Conservation (phyloP, 2,797 vertebrate species). For the Bucorvus abyssinicus region DNA sequence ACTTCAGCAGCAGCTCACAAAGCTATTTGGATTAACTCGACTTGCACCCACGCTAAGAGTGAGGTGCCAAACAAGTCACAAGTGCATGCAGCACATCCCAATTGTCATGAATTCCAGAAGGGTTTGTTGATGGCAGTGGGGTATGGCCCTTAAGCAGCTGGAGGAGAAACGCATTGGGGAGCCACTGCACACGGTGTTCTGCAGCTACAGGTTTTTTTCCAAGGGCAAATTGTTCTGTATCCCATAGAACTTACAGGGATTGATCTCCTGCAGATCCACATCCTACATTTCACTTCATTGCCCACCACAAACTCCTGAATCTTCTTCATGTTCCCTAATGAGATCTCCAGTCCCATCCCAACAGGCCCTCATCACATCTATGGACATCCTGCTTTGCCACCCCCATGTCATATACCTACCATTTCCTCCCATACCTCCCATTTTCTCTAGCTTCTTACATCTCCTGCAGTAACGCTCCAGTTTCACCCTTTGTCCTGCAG, state of each 20-base stretch:
- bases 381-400: neutral
- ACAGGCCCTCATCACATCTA: neutral
- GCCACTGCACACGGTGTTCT: neutral
- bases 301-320: neutral
- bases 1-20: neutral
- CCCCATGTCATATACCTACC: neutral
- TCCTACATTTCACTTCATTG: neutral
- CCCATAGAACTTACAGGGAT: neutral
- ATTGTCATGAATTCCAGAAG: neutral
- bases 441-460: neutral
- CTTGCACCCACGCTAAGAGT: neutral
- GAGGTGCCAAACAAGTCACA: neutral
- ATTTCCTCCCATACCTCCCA: neutral
- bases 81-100: neutral
- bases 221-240: neutral
- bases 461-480: neutral
- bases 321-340: neutral
- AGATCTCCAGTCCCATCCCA: neutral
- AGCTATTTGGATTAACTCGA: neutral
- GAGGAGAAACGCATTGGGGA: neutral
- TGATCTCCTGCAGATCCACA: neutral
- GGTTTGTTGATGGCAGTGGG: neutral
- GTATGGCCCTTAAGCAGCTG: neutral
- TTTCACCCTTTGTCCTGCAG: neutral
- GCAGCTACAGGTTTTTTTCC: neutral